Conservation (phyloP, 2,888 invertebrate species). For the Andrena dorsata region DNA sequence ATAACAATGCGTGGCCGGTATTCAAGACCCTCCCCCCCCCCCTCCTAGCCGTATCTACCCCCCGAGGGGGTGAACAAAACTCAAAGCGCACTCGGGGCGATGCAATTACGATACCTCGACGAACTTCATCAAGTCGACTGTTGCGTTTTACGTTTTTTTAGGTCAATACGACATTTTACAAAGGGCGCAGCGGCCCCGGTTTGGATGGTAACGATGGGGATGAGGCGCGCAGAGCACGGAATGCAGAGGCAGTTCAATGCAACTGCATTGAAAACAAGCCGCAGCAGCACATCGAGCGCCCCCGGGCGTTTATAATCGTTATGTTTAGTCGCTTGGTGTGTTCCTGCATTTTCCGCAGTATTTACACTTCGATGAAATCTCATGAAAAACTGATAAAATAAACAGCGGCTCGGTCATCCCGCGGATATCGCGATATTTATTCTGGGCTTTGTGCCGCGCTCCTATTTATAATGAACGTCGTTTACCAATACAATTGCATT, state of each 20-base stretch:
- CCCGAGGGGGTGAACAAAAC: slow-evolving; percentile 29
- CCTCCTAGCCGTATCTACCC: too few species aligned
- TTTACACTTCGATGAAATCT: slow-evolving; percentile 75
- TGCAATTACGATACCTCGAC: slow-evolving; percentile 65
- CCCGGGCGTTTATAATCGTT: slow-evolving; percentile 75
- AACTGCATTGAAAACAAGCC: slow-evolving; percentile 74
- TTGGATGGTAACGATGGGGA: slow-evolving; percentile 65
- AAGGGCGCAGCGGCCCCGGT: slow-evolving; percentile 65
- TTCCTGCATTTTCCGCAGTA: slow-evolving; percentile 74
- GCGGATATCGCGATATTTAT: slow-evolving; percentile 73
- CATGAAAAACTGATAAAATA: slow-evolving; percentile 75
- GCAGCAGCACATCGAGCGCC: slow-evolving; percentile 61
- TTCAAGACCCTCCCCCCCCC: slow-evolving; percentile 18
- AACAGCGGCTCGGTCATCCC: slow-evolving; percentile 62
- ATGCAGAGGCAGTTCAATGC: slow-evolving; percentile 68
- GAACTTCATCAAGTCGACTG: slow-evolving; percentile 67
- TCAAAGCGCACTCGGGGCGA: slow-evolving; percentile 64
- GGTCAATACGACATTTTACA: slow-evolving; percentile 72
- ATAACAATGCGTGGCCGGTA: slow-evolving; percentile 39
- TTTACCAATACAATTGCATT: slow-evolving; percentile 67
- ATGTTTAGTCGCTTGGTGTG: slow-evolving; percentile 75
- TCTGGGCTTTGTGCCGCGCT: slow-evolving; percentile 71
- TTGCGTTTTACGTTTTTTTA: slow-evolving; percentile 70
- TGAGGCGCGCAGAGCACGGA: slow-evolving; percentile 60
- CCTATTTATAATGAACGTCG: slow-evolving; percentile 74